A percentile compares a stretch with the other conserved stretches of the same genome.
phyloP scores from a whole-genome alignment of 2,797 vertebrate genomes.

The Sebastes miniatus region DNA sequence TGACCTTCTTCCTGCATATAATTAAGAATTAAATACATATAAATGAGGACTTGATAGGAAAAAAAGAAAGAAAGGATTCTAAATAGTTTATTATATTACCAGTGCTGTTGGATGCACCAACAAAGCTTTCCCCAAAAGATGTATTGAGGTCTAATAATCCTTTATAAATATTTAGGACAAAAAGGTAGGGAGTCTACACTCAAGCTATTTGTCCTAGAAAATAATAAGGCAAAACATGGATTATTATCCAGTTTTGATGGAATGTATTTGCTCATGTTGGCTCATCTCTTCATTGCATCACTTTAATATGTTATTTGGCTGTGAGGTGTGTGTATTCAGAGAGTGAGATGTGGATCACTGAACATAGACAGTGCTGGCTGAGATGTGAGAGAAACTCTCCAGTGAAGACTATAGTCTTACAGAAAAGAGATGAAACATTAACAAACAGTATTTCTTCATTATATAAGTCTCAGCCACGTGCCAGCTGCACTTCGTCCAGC shows the following conservation, averaged over 20 bases:
- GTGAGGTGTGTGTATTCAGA: neutral
- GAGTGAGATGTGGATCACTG: neutral
- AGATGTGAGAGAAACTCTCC: neutral
- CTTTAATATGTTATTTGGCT: neutral
- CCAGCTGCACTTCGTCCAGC: constrained; percentile 64
- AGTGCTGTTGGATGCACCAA: no score
- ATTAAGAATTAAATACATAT: no score
- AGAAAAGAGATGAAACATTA: neutral
- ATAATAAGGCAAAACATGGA: neutral
- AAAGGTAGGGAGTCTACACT: neutral
- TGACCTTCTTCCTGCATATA: no score
- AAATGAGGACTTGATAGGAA: no score
- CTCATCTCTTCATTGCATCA: neutral
- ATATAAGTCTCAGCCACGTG: constrained; percentile 68
- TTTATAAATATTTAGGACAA: neutral
- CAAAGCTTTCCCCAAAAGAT: no score
- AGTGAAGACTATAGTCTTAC: neutral
- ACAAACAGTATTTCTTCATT: constrained; percentile 24
- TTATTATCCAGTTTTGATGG: neutral
- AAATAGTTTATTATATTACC: no score
- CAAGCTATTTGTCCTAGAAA: neutral
- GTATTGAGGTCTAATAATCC: neutral
- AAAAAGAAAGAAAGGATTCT: no score
- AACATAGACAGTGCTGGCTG: neutral
- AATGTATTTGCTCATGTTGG: neutral